Evolutionary conservation across 2,888 invertebrate species (phyloP).

Genomic region (Teleiodes luculella): DNA sequence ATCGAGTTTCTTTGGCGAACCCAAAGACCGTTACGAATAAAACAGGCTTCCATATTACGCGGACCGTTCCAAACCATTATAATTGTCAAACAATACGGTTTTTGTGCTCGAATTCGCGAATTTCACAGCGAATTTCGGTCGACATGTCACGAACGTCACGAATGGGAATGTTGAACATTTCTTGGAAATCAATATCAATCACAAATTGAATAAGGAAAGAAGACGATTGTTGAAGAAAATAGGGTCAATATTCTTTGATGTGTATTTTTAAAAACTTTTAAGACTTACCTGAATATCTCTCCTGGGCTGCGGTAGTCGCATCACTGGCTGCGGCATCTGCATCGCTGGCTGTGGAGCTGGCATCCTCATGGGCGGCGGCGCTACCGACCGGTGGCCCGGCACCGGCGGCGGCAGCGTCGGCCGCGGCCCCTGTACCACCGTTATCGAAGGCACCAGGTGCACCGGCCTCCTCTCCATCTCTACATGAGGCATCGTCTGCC

Average conservation of each 20-base stretch:
- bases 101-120: constrained; percentile 3
- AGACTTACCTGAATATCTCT: constrained; percentile 66
- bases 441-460: constrained; percentile 52
- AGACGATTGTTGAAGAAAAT: not conserved
- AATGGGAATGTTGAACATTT: not conserved
- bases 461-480: constrained; percentile 41
- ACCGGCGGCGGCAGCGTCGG: constrained; percentile 44
- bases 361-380: constrained; percentile 62
- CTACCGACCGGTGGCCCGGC: constrained; percentile 53
- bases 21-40: constrained; percentile 40
- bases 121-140: not conserved
- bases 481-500: not conserved
- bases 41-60: constrained; percentile 42
- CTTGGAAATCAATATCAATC: not conserved
- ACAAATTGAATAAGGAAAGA: not conserved
- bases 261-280: not conserved
- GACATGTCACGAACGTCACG: not conserved
- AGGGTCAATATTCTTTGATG: too few species aligned
- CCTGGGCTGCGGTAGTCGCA: constrained; percentile 56
- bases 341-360: constrained; percentile 50
- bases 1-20: constrained; percentile 26
- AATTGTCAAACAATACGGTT: constrained; percentile 24
- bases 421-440: constrained; percentile 38
- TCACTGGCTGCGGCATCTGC: constrained; percentile 56
- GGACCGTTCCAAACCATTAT: constrained; percentile 15